Evolutionary conservation across 2,797 vertebrate species (phyloP), one percentile per base, ranked within the genome.

Genomic region (Enteromius viviparus): DNA sequence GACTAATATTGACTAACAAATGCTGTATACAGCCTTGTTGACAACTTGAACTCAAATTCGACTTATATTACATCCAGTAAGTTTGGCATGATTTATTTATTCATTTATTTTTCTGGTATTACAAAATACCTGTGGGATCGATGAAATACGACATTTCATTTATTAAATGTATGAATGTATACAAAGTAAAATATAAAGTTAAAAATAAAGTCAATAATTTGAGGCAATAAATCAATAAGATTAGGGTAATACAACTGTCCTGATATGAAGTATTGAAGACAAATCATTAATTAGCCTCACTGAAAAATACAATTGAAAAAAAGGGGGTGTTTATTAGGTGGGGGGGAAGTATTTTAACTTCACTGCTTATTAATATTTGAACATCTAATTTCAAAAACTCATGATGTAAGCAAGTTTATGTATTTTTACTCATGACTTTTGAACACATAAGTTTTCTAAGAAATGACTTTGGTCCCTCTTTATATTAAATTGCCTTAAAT

Each of bases 1-100:
- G 26, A 78, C 47, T 81, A 47, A 81, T 81, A 84, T 77, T 74
- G 82, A 86, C 72, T 76, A 42, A 76, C 47, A 82, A 37, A 78
- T 47, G 53, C 21, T 49, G 65, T 70, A 34, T 32, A 49, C 53
- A 29, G 21, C 14, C 42, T 70, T 83, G 75, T 78, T 64, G 68
- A 71, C 65, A 83, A 37, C 42, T 49, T 62, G 40, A 60, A 42
- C 65, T 62, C 7, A 58, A 71, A 58, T 77, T 37, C 23, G 5
- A 34, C 26, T 37, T 69, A 1, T 58, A 60, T 76, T 76, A n/a
- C 17, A 8, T n/a, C 23, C 8, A 53, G 26, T 74, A 3, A 81
- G 12, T 11, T 29, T 12, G 11, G 26, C 7, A 4, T 21, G 0
- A 11, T 34, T 76, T 51, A 15, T 47, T 14, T 51, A 21, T 45